Evolutionary conservation across 2,797 vertebrate species (phyloP), one percentile per base, ranked within the genome.

Genomic region (Monodelphis domestica): DNA sequence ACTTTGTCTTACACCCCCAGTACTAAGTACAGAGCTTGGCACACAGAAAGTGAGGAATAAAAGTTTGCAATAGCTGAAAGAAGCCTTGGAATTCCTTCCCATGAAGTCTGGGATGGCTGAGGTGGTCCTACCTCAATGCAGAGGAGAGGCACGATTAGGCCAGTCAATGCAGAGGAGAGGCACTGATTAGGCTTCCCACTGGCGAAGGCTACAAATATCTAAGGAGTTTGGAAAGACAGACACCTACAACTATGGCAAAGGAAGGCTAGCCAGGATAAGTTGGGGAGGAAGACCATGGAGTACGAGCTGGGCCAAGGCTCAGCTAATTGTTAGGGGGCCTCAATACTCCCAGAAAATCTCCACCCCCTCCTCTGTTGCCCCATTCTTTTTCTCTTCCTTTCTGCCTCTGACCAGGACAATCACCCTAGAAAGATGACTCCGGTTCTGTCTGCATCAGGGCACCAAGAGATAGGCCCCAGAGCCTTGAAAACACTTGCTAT

Each of bases 401-500:
- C 56, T 30, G 56, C 29, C 59, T 70, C 59, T 70, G 59, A n/a
- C 57, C 57, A n/a, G 15, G n/a, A 24, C 30, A 59, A 59, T 14
- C 4, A 2, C 17, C 63, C 17, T 78, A 92, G 84, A 91, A 53
- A 96, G 56, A 89, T 91, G 93, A 88, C 21, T 92, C 90, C 91
- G 57, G 57, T 52, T 54, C 52, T 53, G 53, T 52, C 70, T 54
- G 28, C 54, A 45, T 0, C 0, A 0, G 51, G 89, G 92, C 55
- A 91, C 89, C 53, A 57, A 26, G 51, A 93, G 88, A 95, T 70
- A 54, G 1, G 53, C 52, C 94, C 78, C 53, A 59, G 78, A 95
- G 90, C 70, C 51, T 91, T 30, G 63, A 92, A 84, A 93, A 91
- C 91, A 92, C 90, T 56, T 92, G 95, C 94, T 88, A 92, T 88